Percentiles rank a stretch among this genome's conserved stretches.
phyloP scores from a whole-genome alignment of 2,113 vertebrate species.

The Pitta sordida region DNA sequence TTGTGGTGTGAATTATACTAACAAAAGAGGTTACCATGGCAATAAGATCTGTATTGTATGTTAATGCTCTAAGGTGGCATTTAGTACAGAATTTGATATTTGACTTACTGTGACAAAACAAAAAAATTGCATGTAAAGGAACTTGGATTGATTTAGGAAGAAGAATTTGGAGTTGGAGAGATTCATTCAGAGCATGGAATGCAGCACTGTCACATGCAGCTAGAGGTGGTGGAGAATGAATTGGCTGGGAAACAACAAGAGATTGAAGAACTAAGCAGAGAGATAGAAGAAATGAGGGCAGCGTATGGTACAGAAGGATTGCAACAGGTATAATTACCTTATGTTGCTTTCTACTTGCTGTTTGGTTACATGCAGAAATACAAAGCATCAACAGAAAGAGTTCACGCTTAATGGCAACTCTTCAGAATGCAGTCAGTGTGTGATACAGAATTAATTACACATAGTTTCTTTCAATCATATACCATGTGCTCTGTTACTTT shows the following conservation, averaged over 20 bases:
- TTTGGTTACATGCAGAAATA: not conserved
- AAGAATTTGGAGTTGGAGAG: slow-evolving; percentile 79
- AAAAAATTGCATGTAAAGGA: slow-evolving; percentile 55
- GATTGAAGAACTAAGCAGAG: slow-evolving; percentile 85
- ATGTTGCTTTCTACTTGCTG: slow-evolving; percentile 51
- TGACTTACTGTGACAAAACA: slow-evolving; percentile 30
- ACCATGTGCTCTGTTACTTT: not conserved
- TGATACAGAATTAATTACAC: not conserved
- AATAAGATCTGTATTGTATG: slow-evolving; percentile 49
- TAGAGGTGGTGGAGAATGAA: slow-evolving; percentile 83
- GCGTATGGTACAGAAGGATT: slow-evolving; percentile 87
- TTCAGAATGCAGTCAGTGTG: not conserved
- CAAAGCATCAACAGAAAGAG: not conserved
- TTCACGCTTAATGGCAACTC: not conserved
- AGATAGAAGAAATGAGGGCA: slow-evolving; percentile 87
- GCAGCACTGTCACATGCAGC: slow-evolving; percentile 53
- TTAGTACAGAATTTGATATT: slow-evolving; percentile 38
- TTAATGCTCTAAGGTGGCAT: slow-evolving; percentile 13
- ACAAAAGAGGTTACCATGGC: slow-evolving; percentile 54
- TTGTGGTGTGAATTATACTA: slow-evolving; percentile 63
- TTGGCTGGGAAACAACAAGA: slow-evolving; percentile 82
- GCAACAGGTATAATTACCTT: slow-evolving; percentile 83
- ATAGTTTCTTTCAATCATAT: not conserved
- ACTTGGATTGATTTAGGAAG: slow-evolving; percentile 80
- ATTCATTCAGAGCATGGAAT: slow-evolving; percentile 72